Conservation (phyloP, 2,888 invertebrate species). For the Idaea biselata region DNA sequence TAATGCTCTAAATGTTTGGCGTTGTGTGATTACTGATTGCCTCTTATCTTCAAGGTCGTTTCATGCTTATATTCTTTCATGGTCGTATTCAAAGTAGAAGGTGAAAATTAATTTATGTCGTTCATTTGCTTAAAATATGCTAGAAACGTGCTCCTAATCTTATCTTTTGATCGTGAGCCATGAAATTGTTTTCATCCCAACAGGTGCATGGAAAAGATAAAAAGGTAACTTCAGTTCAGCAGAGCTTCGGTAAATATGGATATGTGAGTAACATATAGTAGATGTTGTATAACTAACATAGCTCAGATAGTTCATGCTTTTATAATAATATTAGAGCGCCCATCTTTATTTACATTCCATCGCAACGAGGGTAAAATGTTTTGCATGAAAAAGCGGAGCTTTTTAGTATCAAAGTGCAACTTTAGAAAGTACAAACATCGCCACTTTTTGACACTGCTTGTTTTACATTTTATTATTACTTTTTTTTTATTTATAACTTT, state of each 20-base stretch:
- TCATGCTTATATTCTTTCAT: slow-evolving; percentile 1
- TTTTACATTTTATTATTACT: too few relatives aligned
- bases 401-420: neutral
- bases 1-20: neutral
- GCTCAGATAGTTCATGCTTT: neutral
- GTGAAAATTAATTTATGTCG: neutral
- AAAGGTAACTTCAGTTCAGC: slow-evolving; percentile 64
- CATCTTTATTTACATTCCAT: slow-evolving; percentile 6
- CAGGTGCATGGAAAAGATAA: slow-evolving; percentile 72
- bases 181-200: slow-evolving; percentile 51
- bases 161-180: slow-evolving; percentile 34
- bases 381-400: neutral
- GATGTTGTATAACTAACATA: slow-evolving; percentile 19
- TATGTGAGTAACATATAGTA: slow-evolving; percentile 49
- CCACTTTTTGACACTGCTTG: neutral
- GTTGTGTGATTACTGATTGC: neutral
- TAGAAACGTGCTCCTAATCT: slow-evolving; percentile 13
- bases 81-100: neutral
- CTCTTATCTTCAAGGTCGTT: neutral
- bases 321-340: neutral
- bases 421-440: neutral
- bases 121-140: slow-evolving; percentile 7
- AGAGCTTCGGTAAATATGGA: slow-evolving; percentile 46
- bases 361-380: neutral
- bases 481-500: too few relatives aligned